Percentiles rank a stretch among this genome's conserved stretches.
Evolutionary conservation across 2,797 vertebrate genomes (phyloP).

Genomic region (Hypotaenidia philippensis): DNA sequence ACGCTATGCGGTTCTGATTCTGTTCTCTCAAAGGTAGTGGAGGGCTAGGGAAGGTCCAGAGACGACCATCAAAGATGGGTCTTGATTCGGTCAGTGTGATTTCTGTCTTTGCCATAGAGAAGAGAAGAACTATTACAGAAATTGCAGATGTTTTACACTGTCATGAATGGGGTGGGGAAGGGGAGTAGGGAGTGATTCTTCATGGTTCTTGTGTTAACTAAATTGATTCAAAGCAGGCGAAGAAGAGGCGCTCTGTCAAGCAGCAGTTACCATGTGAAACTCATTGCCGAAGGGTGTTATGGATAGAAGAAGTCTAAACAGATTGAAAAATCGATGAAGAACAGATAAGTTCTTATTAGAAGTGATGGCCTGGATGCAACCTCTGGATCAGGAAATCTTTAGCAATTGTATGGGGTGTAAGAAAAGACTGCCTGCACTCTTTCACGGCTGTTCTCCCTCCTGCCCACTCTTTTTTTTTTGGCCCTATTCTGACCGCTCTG

Average conservation of each 20-base stretch:
- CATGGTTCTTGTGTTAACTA: neutral
- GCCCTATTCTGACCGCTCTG: neutral
- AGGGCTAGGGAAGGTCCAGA: neutral
- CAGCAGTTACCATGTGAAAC: conserved; percentile 31
- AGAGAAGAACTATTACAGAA: neutral
- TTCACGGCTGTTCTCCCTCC: neutral
- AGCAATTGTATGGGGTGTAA: neutral
- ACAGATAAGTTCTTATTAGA: conserved; percentile 60
- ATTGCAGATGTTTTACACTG: neutral
- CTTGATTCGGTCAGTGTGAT: neutral
- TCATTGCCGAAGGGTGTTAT: conserved; percentile 43
- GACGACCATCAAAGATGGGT: neutral
- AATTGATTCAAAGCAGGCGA: conserved; percentile 34
- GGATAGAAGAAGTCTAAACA: conserved; percentile 59
- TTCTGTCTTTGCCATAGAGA: neutral
- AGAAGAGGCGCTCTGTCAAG: neutral
- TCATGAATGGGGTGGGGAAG: neutral
- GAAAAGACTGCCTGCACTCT: neutral
- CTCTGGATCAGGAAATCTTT: conserved; percentile 35
- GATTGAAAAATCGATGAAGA: conserved; percentile 61
- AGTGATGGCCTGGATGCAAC: conserved; percentile 47
- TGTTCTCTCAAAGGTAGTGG: neutral
- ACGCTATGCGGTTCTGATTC: neutral
- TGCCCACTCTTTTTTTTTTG: neutral
- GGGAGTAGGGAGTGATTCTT: neutral